A percentile compares a stretch with the other conserved stretches of the same genome.
Conservation (phyloP, 2,888 invertebrate genomes). For the Tubulanus polymorphus region DNA sequence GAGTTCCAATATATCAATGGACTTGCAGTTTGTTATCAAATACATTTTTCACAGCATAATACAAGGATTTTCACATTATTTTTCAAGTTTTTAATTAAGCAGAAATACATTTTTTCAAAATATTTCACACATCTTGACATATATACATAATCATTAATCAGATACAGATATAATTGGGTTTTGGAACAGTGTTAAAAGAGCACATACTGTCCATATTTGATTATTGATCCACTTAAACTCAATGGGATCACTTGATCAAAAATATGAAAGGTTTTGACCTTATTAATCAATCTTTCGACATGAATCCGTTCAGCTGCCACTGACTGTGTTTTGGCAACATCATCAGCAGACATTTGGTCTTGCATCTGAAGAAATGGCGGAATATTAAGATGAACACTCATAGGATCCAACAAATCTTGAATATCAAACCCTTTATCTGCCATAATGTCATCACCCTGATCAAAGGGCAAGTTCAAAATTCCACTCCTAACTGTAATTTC, state of each 20-base stretch:
- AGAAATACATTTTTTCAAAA: no score
- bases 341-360: conserved; percentile 5
- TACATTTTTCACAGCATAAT: no score
- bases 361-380: conserved; percentile 12
- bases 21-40: no score
- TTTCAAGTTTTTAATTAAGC: no score
- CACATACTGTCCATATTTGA: conserved; percentile 16
- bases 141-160: no score
- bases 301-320: conserved; percentile 10
- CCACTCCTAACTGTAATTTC: conserved; percentile 11
- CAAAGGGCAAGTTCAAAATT: conserved; percentile 8
- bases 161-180: conserved; percentile 2
- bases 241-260: conserved; percentile 12
- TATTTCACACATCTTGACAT: no score
- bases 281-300: conserved; percentile 9
- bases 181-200: conserved; percentile 9
- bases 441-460: conserved; percentile 16
- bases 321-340: conserved; percentile 3
- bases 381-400: conserved; percentile 9
- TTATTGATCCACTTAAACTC: conserved; percentile 10
- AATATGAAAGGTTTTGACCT: conserved; percentile 12
- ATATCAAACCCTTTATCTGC: conserved; percentile 16
- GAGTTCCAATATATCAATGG: no score
- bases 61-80: no score
- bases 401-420: conserved; percentile 8